Evolutionary conservation across 1,140 invertebrate species (phyloP).

Genomic region (Harpegnathos saltator): DNA sequence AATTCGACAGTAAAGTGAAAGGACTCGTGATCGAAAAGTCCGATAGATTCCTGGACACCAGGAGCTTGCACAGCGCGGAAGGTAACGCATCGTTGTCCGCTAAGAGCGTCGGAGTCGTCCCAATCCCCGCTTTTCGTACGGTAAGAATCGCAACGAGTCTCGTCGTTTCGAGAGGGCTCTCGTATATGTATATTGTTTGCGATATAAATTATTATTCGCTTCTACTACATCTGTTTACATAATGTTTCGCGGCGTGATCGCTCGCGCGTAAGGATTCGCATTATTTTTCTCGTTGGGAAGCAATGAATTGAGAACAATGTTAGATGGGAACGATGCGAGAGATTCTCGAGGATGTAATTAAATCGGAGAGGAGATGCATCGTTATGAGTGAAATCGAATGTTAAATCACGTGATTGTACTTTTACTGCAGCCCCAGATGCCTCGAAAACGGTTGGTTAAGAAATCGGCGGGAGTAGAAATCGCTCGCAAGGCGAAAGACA

Average conservation of each 20-base stretch:
- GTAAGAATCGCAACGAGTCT: slow-evolving; percentile 39
- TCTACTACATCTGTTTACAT: too few relatives aligned
- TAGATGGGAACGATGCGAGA: too few relatives aligned
- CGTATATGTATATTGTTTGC: too few relatives aligned
- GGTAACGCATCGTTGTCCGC: slow-evolving; percentile 76
- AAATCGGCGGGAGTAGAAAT: slow-evolving; percentile 64
- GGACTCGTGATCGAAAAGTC: slow-evolving; percentile 79
- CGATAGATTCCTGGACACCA: slow-evolving; percentile 81
- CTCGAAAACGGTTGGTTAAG: slow-evolving; percentile 71
- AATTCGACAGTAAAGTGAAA: slow-evolving; percentile 81
- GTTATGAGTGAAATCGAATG: neutral
- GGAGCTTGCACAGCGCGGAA: slow-evolving; percentile 77
- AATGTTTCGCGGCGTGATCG: too few relatives aligned
- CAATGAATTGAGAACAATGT: too few relatives aligned
- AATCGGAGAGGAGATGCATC: neutral
- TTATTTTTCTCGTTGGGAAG: too few relatives aligned
- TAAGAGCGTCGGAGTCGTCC: slow-evolving; percentile 60
- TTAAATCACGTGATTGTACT: slow-evolving; percentile 32
- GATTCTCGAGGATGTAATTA: neutral
- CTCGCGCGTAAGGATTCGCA: too few relatives aligned
- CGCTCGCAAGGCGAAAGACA: slow-evolving; percentile 68
- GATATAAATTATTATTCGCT: too few relatives aligned
- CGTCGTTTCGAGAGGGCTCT: too few relatives aligned
- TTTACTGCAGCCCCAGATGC: slow-evolving; percentile 77
- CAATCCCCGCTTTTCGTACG: slow-evolving; percentile 31